Conservation (phyloP, 2,797 vertebrate genomes). For the Fistularia commersonii region DNA sequence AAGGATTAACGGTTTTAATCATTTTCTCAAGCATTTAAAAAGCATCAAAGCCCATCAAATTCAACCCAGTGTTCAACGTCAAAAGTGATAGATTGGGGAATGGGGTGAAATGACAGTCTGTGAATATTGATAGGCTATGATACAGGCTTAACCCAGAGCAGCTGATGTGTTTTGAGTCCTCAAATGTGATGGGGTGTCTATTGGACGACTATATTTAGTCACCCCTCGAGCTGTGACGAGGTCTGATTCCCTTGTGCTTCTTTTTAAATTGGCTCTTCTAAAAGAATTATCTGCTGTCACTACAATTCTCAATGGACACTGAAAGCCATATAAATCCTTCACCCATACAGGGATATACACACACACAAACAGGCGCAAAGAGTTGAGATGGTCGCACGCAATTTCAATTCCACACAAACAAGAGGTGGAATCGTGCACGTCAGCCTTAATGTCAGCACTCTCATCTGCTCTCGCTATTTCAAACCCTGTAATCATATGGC, state of each 20-base stretch:
- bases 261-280: constrained; percentile 55
- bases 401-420: constrained; percentile 5
- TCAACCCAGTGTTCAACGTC: constrained; percentile 2
- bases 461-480: constrained; percentile 1
- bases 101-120: constrained; percentile 29
- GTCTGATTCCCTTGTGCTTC: constrained; percentile 45
- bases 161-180: constrained; percentile 25
- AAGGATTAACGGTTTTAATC: no score
- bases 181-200: constrained; percentile 29
- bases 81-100: constrained; percentile 34
- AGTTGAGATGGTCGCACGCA: constrained; percentile 5
- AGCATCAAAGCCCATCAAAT: no score
- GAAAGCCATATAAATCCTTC: constrained; percentile 44
- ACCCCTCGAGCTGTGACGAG: constrained; percentile 28
- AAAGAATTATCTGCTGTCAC: constrained; percentile 68
- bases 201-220: constrained; percentile 55
- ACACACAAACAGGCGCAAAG: constrained; percentile 2
- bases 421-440: background rate
- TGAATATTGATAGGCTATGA: constrained; percentile 33
- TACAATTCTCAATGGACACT: constrained; percentile 57
- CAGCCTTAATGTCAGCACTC: background rate
- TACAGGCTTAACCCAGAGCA: constrained; percentile 18
- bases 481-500: background rate
- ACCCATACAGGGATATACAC: constrained; percentile 5
- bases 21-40: no score